Conservation (phyloP, 2,113 vertebrate genomes). For the Jaculus jaculus region DNA sequence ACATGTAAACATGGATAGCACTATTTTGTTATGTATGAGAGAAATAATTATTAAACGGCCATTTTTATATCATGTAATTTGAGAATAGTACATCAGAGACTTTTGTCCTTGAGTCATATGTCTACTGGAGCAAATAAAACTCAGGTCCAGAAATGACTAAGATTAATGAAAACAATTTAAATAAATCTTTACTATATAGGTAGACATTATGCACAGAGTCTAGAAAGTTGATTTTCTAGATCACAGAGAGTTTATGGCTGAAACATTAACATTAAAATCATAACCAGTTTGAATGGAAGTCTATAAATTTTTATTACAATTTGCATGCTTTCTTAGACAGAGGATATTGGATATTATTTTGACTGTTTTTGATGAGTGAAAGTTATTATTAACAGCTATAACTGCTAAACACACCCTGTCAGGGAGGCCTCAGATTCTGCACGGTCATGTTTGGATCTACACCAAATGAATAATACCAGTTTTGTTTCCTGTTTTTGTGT, state of each 20-base stretch:
- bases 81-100: constrained; percentile 9
- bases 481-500: constrained; percentile 42
- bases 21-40: not conserved
- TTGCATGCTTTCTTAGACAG: constrained; percentile 71
- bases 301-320: constrained; percentile 73
- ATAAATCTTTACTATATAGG: constrained; percentile 58
- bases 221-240: constrained; percentile 69
- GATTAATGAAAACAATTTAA: constrained; percentile 51
- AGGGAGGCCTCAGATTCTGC: not conserved
- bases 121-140: constrained; percentile 5
- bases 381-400: constrained; percentile 54
- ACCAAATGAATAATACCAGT: constrained; percentile 8
- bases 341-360: constrained; percentile 71
- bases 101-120: constrained; percentile 50
- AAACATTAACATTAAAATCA: constrained; percentile 67
- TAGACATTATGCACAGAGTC: constrained; percentile 50
- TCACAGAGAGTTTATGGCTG: constrained; percentile 61
- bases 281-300: constrained; percentile 45
- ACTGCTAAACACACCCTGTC: constrained; percentile 47
- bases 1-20: not conserved
- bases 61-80: not conserved
- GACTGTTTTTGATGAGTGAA: constrained; percentile 60
- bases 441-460: constrained; percentile 16
- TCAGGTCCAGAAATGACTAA: constrained; percentile 39
- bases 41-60: not conserved